These are phyloP conservation scores for Riptortus pedestris DNA, from an alignment of 1,140 invertebrate species.

Conservation along the genomic window DNA sequence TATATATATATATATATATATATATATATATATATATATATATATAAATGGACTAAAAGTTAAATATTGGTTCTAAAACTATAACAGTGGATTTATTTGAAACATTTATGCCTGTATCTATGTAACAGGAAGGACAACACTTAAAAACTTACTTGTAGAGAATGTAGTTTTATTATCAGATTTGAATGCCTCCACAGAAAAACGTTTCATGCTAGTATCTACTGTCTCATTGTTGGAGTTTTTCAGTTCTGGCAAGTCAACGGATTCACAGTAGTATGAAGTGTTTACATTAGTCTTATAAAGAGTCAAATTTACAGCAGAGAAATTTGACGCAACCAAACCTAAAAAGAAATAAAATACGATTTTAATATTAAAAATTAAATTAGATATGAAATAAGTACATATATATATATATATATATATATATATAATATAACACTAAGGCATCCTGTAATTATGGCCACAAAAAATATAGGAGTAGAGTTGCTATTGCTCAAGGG, in stretches of 20 bases:
- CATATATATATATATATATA: neutral
- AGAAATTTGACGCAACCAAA: neutral
- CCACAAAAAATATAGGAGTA: too few species aligned
- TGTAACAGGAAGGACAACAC: neutral
- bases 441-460: too few species aligned
- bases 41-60: too few species aligned
- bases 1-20: too few species aligned
- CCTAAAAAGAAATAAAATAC: neutral
- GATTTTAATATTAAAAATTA: neutral
- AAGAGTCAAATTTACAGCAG: neutral
- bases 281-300: neutral
- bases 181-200: neutral
- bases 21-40: too few species aligned
- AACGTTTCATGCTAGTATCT: neutral
- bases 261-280: neutral
- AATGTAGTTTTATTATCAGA: neutral
- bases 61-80: neutral
- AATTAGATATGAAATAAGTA: neutral
- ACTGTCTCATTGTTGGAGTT: neutral
- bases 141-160: neutral
- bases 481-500: too few species aligned
- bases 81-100: neutral
- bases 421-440: too few species aligned
- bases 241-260: neutral
- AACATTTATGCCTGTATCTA: neutral